Evolutionary conservation across 2,113 vertebrate species (phyloP).

Genomic region (Notechis scutatus): DNA sequence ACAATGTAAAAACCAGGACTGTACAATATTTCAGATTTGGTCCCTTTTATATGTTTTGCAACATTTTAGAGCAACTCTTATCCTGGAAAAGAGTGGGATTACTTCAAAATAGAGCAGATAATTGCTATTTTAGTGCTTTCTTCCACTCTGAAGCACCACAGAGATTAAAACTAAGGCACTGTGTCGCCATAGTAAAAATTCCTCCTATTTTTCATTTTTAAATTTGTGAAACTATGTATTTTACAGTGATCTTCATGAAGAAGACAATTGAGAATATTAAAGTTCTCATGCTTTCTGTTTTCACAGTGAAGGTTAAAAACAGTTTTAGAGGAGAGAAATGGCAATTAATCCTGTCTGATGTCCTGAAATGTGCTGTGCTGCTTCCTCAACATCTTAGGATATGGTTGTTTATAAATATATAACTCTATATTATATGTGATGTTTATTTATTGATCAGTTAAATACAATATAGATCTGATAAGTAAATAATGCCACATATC

Average conservation of each 20-base stretch:
- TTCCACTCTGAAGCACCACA: neutral
- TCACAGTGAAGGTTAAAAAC: neutral
- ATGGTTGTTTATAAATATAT: neutral
- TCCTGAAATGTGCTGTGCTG: neutral
- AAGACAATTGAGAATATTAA: neutral
- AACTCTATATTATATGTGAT: neutral
- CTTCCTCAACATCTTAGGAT: neutral
- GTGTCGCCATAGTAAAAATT: neutral
- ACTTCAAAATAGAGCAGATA: neutral
- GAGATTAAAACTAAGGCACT: neutral
- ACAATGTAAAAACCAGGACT: neutral
- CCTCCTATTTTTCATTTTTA: neutral
- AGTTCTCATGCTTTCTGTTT: neutral
- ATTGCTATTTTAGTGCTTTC: neutral
- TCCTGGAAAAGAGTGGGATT: neutral
- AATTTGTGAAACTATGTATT: neutral
- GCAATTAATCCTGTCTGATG: neutral
- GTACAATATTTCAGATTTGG: neutral
- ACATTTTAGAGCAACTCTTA: neutral
- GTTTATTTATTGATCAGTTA: neutral
- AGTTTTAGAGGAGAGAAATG: neutral
- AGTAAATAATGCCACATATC: neutral
- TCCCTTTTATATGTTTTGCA: neutral
- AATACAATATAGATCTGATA: neutral
- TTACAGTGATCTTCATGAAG: neutral